Evolutionary conservation across 2,113 vertebrate species (phyloP).

Genomic region (Oncorhynchus tshawytscha): DNA sequence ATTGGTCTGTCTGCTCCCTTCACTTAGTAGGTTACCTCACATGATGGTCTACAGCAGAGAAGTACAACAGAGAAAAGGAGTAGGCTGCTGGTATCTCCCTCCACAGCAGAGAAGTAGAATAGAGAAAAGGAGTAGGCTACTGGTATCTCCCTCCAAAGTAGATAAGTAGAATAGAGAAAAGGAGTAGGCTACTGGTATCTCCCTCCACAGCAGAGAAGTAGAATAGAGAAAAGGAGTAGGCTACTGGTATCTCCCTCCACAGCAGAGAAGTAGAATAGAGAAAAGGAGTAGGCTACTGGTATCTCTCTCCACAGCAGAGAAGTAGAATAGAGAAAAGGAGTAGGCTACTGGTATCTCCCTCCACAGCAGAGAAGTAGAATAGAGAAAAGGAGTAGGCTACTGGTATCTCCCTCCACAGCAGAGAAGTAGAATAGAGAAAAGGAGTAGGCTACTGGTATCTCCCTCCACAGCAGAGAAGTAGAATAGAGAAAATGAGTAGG

Average conservation of each 20-base stretch:
- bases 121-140: no score
- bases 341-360: not conserved
- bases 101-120: no score
- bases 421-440: no score
- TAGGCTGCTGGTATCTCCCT: not conserved
- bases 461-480: not conserved
- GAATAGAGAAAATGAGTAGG: not conserved
- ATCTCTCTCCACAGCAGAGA: not conserved
- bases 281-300: not conserved
- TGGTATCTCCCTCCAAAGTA: not conserved
- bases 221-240: no score
- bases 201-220: not conserved
- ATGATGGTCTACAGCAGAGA: not conserved
- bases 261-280: not conserved
- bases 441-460: no score
- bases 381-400: not conserved
- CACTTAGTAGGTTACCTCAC: constrained; percentile 1
- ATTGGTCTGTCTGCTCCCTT: constrained; percentile 3
- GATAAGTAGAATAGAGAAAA: not conserved
- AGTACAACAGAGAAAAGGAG: not conserved
- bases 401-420: not conserved
- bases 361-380: not conserved
- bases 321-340: no score
- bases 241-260: not conserved
- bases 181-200: not conserved